Percentiles rank a stretch among this genome's conserved stretches.
Evolutionary conservation across 1,140 invertebrate species (phyloP).

Genomic region (Antheraea pernyi): DNA sequence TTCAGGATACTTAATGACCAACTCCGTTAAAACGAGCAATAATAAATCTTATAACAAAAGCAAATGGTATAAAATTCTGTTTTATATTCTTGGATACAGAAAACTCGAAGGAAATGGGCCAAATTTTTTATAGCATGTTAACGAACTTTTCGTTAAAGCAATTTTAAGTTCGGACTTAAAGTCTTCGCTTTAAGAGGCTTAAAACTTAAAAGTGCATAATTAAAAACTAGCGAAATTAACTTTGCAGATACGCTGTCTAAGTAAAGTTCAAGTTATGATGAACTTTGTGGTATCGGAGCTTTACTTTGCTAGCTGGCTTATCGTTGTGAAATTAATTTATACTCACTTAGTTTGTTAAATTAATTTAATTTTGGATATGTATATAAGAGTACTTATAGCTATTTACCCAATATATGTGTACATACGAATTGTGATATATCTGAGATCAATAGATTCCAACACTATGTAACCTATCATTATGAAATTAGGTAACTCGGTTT

Average conservation of each 20-base stretch:
- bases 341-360: background rate
- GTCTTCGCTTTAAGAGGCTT: conserved; percentile 22
- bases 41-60: too few relatives aligned
- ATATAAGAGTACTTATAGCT: too few relatives aligned
- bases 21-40: too few relatives aligned
- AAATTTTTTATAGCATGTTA: background rate
- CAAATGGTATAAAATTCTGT: too few relatives aligned
- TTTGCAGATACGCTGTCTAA: conserved; percentile 22
- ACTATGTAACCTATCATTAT: too few relatives aligned
- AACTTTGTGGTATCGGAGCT: conserved; percentile 19
- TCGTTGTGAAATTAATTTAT: background rate
- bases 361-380: background rate
- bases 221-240: conserved; percentile 34
- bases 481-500: too few relatives aligned
- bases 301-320: background rate
- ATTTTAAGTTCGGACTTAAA: conserved; percentile 11
- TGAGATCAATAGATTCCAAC: too few relatives aligned
- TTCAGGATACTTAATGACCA: too few relatives aligned
- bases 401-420: too few relatives aligned
- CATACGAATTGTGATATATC: too few relatives aligned
- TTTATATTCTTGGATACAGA: background rate
- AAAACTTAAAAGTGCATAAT: conserved; percentile 38
- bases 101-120: background rate
- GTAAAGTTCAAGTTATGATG: conserved; percentile 33
- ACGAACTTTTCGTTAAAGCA: conserved; percentile 3